These are phyloP conservation scores for Microtus ochrogaster DNA, from an alignment of 2,113 vertebrate genomes.

Conservation along the genomic window DNA sequence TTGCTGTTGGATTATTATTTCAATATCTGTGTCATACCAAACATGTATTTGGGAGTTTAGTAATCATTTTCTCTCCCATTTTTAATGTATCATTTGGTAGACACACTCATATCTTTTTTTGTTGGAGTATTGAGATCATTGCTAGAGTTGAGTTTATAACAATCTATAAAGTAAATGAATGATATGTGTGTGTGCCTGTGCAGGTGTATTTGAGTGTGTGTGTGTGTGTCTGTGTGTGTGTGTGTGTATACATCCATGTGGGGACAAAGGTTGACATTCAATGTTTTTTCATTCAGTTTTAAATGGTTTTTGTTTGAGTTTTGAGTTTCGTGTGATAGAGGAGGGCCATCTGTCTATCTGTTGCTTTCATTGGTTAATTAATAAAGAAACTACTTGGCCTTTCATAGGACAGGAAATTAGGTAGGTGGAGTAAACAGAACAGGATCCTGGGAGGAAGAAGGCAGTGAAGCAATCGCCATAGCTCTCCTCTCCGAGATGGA, in stretches of 20 bases:
- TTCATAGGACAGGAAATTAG: too few relatives aligned
- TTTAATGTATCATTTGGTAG: not conserved
- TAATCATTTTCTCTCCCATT: not conserved
- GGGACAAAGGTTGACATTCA: not conserved
- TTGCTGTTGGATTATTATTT: not conserved
- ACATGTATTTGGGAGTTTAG: not conserved
- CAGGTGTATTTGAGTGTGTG: not conserved
- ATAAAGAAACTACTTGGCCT: too few relatives aligned
- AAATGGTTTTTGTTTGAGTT: not conserved
- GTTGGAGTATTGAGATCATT: not conserved
- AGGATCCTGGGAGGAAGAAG: too few relatives aligned
- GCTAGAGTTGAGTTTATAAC: conserved; percentile 7
- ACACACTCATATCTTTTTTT: not conserved
- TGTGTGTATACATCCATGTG: not conserved
- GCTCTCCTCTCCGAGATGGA: too few relatives aligned
- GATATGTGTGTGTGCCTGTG: not conserved
- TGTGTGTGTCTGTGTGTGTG: too few relatives aligned
- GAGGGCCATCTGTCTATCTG: too few relatives aligned
- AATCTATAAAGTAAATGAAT: not conserved
- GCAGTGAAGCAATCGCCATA: too few relatives aligned
- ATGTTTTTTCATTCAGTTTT: not conserved
- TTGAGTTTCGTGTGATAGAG: too few relatives aligned
- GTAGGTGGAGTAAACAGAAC: too few relatives aligned
- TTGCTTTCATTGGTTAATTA: too few relatives aligned
- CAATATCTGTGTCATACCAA: not conserved